Conservation (phyloP, 2,113 vertebrate genomes). For the Pseudopipra pipra region DNA sequence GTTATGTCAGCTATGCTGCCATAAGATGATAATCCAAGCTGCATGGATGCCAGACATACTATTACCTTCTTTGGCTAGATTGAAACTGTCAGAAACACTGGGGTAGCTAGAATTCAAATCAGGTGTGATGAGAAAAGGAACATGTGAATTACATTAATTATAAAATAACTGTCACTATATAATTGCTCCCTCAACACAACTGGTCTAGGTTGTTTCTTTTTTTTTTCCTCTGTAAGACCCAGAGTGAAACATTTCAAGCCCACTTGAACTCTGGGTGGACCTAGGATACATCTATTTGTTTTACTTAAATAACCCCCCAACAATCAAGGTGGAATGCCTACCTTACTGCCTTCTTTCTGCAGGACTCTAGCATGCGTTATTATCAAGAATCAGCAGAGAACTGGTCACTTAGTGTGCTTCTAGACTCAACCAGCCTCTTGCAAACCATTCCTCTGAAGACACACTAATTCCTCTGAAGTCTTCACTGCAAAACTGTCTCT, state of each 20-base stretch:
- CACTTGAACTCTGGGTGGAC: background rate
- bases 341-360: background rate
- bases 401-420: background rate
- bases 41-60: conserved; percentile 66
- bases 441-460: background rate
- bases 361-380: background rate
- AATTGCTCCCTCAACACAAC: accelerated
- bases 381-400: background rate
- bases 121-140: background rate
- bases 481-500: background rate
- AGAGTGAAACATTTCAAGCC: background rate
- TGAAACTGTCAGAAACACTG: conserved; percentile 27
- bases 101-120: background rate
- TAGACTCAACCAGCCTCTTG: background rate
- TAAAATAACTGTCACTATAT: background rate
- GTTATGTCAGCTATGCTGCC: conserved; percentile 73
- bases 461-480: background rate
- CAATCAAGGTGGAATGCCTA: background rate
- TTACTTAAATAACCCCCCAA: background rate
- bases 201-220: background rate
- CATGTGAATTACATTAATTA: background rate
- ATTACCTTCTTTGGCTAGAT: conserved; percentile 64
- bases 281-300: background rate
- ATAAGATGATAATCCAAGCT: conserved; percentile 73
- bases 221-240: background rate